Evolutionary conservation across 35 echinoderm and acorn worm species (phyloP).

Genomic region (Ptychodera flava): DNA sequence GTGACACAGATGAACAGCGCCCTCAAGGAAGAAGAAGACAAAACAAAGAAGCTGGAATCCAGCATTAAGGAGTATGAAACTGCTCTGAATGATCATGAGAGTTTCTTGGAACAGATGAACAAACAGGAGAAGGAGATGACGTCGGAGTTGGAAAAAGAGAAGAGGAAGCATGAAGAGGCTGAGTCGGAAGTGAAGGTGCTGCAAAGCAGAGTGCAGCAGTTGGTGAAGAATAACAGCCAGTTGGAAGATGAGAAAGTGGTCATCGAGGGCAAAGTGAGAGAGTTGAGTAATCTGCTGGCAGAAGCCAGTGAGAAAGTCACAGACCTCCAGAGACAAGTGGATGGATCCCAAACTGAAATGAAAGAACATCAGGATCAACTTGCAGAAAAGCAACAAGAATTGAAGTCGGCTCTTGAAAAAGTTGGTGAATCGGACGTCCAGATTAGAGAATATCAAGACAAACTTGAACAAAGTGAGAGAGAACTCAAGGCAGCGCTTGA

Average conservation of each 20-base stretch:
- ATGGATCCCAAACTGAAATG: neutral
- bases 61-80: neutral
- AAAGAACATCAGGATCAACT: neutral
- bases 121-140: slow-evolving; percentile 2
- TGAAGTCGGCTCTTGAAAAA: no score
- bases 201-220: neutral
- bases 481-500: no score
- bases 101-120: neutral
- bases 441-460: no score
- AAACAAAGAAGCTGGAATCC: neutral
- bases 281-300: slow-evolving; percentile 3
- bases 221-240: neutral
- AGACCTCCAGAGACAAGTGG: neutral
- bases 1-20: neutral
- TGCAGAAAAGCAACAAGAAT: neutral
- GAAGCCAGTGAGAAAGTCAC: neutral
- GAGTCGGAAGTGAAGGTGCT: neutral
- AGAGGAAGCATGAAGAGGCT: neutral
- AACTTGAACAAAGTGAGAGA: no score
- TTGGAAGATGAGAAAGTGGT: neutral
- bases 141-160: slow-evolving; percentile 7
- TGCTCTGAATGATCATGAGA: neutral
- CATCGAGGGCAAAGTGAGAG: neutral
- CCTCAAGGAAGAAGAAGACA: neutral
- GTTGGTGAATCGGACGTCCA: no score